Conservation (phyloP, 2,888 invertebrate species). For the Nemoura dubitans region DNA sequence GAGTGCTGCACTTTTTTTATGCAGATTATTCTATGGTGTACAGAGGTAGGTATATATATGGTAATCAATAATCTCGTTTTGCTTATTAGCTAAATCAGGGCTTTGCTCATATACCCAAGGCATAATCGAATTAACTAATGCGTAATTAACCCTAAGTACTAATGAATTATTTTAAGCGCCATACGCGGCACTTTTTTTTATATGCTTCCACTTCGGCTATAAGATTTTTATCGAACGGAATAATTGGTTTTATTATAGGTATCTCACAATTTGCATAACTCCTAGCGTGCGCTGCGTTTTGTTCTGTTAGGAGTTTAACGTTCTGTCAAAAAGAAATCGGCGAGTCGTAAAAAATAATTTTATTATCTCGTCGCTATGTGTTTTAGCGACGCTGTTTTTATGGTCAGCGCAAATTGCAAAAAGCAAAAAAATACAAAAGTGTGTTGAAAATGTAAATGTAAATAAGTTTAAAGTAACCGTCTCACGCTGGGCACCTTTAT, state of each 20-base stretch:
- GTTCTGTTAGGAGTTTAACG: neutral
- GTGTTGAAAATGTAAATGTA: neutral
- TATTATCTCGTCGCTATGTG: neutral
- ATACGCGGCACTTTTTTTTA: neutral
- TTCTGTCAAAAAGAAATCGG: neutral
- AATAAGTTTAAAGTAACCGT: neutral
- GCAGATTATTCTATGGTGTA: neutral
- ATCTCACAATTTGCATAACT: no score
- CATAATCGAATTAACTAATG: neutral
- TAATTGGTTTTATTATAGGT: neutral
- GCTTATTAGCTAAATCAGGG: conserved; percentile 4
- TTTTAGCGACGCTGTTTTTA: neutral
- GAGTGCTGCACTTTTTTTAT: neutral
- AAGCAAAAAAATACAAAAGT: neutral
- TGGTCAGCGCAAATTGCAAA: no score
- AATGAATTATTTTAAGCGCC: neutral
- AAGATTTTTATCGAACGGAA: no score
- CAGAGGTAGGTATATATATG: no score
- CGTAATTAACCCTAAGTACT: neutral
- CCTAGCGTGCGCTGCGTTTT: neutral
- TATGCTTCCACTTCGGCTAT: no score
- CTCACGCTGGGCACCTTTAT: neutral
- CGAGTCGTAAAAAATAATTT: neutral
- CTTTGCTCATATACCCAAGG: neutral
- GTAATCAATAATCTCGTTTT: neutral